Evolutionary conservation across 2,113 vertebrate species (phyloP).

Genomic region (Dinomys branickii): DNA sequence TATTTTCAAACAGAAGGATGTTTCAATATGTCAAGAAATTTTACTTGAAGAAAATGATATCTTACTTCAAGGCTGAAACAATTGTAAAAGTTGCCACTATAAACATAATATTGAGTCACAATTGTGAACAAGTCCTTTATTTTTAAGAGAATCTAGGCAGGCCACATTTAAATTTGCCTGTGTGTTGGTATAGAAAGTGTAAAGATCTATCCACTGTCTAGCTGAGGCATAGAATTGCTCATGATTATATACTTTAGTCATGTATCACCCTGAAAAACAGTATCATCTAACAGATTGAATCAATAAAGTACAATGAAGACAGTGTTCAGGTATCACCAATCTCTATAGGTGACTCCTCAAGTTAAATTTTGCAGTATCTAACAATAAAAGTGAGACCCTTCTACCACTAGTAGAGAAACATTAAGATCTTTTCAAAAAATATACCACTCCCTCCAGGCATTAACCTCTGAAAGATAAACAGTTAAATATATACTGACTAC

Average conservation of each 20-base stretch:
- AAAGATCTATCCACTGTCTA: not conserved
- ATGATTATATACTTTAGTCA: not conserved
- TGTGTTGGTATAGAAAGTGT: not conserved
- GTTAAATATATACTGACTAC: not conserved
- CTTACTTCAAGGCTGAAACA: not conserved
- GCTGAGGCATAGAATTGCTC: not conserved
- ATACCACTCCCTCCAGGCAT: not conserved
- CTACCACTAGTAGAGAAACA: not conserved
- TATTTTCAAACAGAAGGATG: not conserved
- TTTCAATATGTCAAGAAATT: not conserved
- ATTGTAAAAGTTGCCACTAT: not conserved
- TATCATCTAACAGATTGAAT: not conserved
- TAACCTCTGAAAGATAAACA: not conserved
- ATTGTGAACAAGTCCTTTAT: not conserved
- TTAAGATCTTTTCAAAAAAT: not conserved
- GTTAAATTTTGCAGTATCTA: not conserved
- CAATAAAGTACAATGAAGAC: not conserved
- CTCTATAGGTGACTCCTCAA: not conserved
- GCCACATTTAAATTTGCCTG: conserved; percentile 9
- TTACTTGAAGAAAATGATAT: not conserved
- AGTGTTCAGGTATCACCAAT: not conserved
- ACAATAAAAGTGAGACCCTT: not conserved
- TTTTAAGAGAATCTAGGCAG: not conserved
- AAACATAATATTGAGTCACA: not conserved
- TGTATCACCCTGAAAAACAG: not conserved